phyloP scores from a whole-genome alignment of 1,140 invertebrate genomes.

The Zaprionus ornatus region DNA sequence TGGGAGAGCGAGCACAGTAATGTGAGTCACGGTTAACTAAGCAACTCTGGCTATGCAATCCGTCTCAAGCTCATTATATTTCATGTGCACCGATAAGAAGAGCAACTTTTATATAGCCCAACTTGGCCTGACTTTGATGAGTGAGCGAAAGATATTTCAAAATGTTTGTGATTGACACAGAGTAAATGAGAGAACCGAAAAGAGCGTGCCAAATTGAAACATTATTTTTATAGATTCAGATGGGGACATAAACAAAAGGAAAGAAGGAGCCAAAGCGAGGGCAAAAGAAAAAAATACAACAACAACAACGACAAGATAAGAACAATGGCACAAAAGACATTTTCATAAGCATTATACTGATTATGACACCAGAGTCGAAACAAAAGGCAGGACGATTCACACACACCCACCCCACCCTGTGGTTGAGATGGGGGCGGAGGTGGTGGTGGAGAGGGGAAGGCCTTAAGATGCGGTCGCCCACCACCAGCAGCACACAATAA shows the following conservation, averaged over 20 bases:
- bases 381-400: constrained; percentile 40
- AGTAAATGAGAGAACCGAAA: constrained; percentile 22
- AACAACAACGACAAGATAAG: constrained; percentile 57
- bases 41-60: not conserved
- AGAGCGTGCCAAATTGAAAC: constrained; percentile 66
- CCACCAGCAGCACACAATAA: constrained; percentile 45
- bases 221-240: constrained; percentile 72
- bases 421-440: not conserved
- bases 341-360: constrained; percentile 83
- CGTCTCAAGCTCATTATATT: not conserved
- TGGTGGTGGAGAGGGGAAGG: too few species aligned
- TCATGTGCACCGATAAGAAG: not conserved
- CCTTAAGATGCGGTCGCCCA: not conserved
- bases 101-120: not conserved
- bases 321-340: constrained; percentile 66
- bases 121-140: not conserved
- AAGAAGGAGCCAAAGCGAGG: not conserved
- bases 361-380: constrained; percentile 72
- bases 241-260: constrained; percentile 39
- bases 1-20: not conserved
- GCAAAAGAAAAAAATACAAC: constrained; percentile 3
- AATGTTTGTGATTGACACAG: constrained; percentile 64
- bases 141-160: constrained; percentile 22
- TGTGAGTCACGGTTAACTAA: constrained; percentile 1
- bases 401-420: not conserved